A percentile compares a stretch with the other conserved stretches of the same genome.
Conservation (phyloP, 2,797 vertebrate species). For the Propithecus deckenii region DNA sequence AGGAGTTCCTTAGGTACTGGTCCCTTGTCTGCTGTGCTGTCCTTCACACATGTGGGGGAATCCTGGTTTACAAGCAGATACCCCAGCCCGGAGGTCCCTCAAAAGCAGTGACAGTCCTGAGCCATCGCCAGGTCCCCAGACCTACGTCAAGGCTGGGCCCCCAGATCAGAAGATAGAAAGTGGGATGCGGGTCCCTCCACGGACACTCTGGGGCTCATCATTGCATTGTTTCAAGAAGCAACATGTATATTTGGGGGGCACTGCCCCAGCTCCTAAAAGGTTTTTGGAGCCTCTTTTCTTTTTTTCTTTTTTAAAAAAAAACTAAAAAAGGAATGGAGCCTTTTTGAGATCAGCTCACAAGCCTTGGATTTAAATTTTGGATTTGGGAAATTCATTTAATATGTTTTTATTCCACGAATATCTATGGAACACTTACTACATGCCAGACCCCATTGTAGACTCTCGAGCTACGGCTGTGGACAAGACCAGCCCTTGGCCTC, state of each 20-base stretch:
- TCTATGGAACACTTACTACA: not conserved
- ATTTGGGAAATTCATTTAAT: not conserved
- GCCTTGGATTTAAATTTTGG: constrained; percentile 6
- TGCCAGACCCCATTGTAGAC: not conserved
- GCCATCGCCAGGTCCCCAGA: not conserved
- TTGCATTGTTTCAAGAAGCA: not conserved
- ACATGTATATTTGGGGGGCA: not conserved
- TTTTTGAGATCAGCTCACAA: not conserved
- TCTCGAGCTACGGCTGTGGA: not conserved
- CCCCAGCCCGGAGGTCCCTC: not conserved
- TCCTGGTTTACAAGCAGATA: not conserved
- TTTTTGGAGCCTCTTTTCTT: not conserved
- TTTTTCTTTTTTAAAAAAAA: too few relatives aligned
- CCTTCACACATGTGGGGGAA: not conserved
- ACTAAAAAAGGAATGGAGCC: not conserved
- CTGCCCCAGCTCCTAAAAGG: not conserved
- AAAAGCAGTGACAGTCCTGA: not conserved
- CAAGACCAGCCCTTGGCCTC: not conserved
- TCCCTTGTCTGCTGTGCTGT: not conserved
- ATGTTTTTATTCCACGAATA: not conserved
- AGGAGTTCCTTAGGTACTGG: not conserved
- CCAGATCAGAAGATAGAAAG: too few relatives aligned
- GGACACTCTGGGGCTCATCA: not conserved
- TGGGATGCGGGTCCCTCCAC: not conserved
- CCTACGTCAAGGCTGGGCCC: not conserved